phyloP scores from a whole-genome alignment of 2,797 vertebrate genomes.

The Falco concolor region DNA sequence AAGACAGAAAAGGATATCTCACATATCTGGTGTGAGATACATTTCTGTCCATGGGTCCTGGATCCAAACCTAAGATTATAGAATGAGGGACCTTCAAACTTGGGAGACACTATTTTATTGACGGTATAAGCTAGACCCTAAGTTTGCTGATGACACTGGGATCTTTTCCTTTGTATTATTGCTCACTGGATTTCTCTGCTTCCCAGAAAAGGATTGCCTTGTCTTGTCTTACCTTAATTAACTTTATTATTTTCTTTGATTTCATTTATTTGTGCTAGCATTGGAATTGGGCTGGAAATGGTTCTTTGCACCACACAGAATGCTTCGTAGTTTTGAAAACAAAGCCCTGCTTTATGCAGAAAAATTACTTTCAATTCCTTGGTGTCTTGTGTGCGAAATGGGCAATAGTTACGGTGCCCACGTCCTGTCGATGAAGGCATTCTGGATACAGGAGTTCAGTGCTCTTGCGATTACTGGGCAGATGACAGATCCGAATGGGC shows the following conservation, averaged over 20 bases:
- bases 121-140: not conserved
- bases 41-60: not conserved
- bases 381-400: not conserved
- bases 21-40: not conserved
- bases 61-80: not conserved
- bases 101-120: not conserved
- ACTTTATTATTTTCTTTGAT: not conserved
- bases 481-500: not conserved
- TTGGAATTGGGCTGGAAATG: not conserved
- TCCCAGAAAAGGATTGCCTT: not conserved
- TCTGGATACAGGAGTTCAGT: not conserved
- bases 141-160: not conserved
- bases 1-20: not conserved
- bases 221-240: not conserved
- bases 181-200: not conserved
- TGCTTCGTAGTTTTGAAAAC: not conserved
- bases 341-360: not conserved
- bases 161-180: not conserved
- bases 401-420: not conserved
- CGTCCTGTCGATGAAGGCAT: not conserved
- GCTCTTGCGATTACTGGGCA: not conserved
- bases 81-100: not conserved
- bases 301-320: not conserved
- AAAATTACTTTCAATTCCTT: not conserved
- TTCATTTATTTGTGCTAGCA: not conserved